Conservation (phyloP, 2,113 vertebrate species). For the Anoura caudifer region DNA sequence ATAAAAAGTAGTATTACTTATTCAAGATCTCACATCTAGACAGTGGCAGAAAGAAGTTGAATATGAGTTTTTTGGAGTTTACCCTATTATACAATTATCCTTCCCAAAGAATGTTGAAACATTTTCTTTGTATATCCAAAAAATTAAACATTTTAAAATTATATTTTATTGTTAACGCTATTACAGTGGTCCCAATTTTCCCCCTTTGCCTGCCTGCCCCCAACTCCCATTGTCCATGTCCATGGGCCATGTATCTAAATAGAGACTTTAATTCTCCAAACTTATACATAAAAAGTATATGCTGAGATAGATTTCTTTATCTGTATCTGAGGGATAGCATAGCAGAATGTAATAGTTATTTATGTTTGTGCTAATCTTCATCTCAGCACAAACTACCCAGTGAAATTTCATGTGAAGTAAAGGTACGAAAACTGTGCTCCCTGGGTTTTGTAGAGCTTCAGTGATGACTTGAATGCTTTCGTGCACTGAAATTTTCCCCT, state of each 20-base stretch:
- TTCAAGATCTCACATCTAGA: neutral
- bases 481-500: neutral
- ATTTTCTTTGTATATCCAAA: neutral
- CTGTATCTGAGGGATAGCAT: neutral
- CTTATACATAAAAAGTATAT: neutral
- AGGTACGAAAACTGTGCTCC: neutral
- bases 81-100: neutral
- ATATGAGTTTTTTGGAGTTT: neutral
- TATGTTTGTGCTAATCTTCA: neutral
- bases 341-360: neutral
- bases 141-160: too few species aligned
- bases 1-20: neutral
- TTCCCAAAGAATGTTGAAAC: neutral
- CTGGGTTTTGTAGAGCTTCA: neutral
- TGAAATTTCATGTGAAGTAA: neutral
- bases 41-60: neutral
- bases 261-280: neutral
- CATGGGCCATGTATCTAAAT: neutral
- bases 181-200: too few species aligned
- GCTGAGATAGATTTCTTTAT: neutral
- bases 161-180: too few species aligned
- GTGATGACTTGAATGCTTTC: neutral
- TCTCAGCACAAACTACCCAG: neutral
- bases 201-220: too few species aligned
- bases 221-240: too few species aligned